These are phyloP conservation scores for Hesperophylax magnus DNA, from an alignment of 1,140 invertebrate genomes.

Conservation along the genomic window DNA sequence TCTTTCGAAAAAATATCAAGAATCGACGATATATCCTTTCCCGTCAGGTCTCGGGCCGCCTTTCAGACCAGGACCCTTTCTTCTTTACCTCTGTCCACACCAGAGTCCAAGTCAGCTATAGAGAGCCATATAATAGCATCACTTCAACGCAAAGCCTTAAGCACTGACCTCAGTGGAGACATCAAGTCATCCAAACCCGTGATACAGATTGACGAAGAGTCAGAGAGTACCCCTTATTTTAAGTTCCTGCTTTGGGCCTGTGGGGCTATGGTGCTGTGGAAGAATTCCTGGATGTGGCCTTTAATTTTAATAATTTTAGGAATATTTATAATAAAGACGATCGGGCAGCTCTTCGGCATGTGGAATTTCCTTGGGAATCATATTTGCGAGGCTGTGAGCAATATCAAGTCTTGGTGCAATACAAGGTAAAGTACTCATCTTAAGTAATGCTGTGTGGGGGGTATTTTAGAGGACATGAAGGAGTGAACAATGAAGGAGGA, in stretches of 20 bases:
- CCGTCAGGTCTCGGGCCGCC: slow-evolving; percentile 62
- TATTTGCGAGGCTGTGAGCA: slow-evolving; percentile 62
- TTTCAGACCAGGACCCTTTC: slow-evolving; percentile 69
- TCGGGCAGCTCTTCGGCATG: slow-evolving; percentile 67
- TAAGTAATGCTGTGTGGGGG: no score
- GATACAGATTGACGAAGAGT: slow-evolving; percentile 59
- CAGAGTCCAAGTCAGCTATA: slow-evolving; percentile 61
- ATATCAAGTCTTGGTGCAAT: slow-evolving; percentile 64
- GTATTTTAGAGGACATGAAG: no score
- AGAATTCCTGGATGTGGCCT: slow-evolving; percentile 68
- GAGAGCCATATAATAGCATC: slow-evolving; percentile 65
- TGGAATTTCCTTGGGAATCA: slow-evolving; percentile 68
- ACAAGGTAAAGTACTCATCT: slow-evolving; percentile 60
- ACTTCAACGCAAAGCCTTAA: slow-evolving; percentile 65
- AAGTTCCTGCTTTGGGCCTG: slow-evolving; percentile 68
- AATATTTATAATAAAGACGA: slow-evolving; percentile 65
- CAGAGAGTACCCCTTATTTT: slow-evolving; percentile 66
- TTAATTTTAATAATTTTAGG: slow-evolving; percentile 66
- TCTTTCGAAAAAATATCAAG: not conserved
- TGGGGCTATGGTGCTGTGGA: slow-evolving; percentile 69
- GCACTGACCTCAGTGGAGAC: slow-evolving; percentile 59
- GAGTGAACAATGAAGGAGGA: no score
- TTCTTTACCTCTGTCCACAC: slow-evolving; percentile 64
- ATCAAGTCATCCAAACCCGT: slow-evolving; percentile 1
- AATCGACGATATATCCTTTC: slow-evolving; percentile 36